Base-by-base conservation (phyloP, 2,113 vertebrate species). In the Falcunculus frontatus region DNA sequence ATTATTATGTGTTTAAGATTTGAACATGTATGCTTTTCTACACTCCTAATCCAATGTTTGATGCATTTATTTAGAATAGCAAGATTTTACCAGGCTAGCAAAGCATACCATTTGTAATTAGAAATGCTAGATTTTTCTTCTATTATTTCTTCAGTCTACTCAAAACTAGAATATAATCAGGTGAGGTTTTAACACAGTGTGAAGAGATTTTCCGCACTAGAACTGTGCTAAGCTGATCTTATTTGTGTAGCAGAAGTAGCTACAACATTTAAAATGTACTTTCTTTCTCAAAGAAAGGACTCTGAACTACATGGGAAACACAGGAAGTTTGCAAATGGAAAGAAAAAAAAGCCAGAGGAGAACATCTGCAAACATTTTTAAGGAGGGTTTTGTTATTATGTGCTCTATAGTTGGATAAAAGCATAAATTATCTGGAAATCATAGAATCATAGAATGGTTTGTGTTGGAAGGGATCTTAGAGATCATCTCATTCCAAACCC, bases 1-100 rank as follows among this genome's bases (percentile, higher is more conserved):
- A 98, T 98, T 98, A 98, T 98, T 98, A 98, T 96, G 98, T 98
- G 97, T 97, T 98, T 98, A 98, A 97, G 98, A 97, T 98, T 96
- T 96, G 92, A 97, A 97, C 97, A 97, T 95, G 56, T 97, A 97
- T 97, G 95, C 97, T 98, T 98, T 98, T 98, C 98, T 98, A 94
- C 97, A 97, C 98, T 96, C 94, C 92, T 98, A 98, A 98, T 98
- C 97, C 97, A 97, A 97, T 46, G 65, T 90, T 90, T 96, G 82
- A 93, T 94, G 80, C 69, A 70, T 95, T 97, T 97, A 96, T 95
- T 93, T 86, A 83, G 80, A 96, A 95, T 57, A 95, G 94, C 83
- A 65, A 96, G 47, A 37, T 89, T 94, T 93, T 96, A 92, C 94
- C 91, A 93, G 90, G 73, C 32, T 79, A 72, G 65, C 25, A 94